Conservation (phyloP, 2,797 vertebrate species). For the Rhynchotus rufescens region DNA sequence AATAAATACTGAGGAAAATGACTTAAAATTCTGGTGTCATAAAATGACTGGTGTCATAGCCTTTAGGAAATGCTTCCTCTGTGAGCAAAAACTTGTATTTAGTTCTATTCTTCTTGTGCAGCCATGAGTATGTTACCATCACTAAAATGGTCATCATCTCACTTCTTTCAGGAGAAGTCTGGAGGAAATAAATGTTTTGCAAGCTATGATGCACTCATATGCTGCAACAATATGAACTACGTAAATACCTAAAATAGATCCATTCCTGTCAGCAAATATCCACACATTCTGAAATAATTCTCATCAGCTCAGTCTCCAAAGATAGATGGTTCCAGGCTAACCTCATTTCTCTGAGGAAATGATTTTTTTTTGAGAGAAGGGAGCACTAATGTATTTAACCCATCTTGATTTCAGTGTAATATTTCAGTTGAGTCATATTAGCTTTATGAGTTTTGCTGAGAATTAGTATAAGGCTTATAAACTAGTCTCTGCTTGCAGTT, state of each 20-base stretch:
- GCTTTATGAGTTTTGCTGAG: conserved; percentile 22
- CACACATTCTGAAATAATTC: conserved; percentile 55
- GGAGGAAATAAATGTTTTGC: not conserved
- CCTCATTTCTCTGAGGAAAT: conserved; percentile 34
- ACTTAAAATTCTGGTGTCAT: not conserved
- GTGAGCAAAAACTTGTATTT: not conserved
- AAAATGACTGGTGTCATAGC: not conserved
- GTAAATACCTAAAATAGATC: conserved; percentile 58
- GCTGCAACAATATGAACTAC: conserved; percentile 29
- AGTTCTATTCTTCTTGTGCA: not conserved
- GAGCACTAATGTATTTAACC: conserved; percentile 35
- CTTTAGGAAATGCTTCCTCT: not conserved
- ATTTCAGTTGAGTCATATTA: not conserved
- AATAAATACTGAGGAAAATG: not conserved
- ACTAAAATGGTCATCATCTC: not conserved
- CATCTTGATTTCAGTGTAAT: not conserved
- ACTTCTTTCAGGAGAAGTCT: not conserved
- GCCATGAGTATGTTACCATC: not conserved
- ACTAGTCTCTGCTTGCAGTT: not conserved
- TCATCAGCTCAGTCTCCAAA: conserved; percentile 60
- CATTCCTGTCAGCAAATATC: conserved; percentile 62
- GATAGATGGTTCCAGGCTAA: conserved; percentile 61
- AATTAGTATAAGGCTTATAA: conserved; percentile 18
- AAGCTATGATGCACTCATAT: not conserved
- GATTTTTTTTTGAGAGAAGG: not conserved